Conservation (phyloP, 2,113 vertebrate genomes). For the Caranx ignobilis region DNA sequence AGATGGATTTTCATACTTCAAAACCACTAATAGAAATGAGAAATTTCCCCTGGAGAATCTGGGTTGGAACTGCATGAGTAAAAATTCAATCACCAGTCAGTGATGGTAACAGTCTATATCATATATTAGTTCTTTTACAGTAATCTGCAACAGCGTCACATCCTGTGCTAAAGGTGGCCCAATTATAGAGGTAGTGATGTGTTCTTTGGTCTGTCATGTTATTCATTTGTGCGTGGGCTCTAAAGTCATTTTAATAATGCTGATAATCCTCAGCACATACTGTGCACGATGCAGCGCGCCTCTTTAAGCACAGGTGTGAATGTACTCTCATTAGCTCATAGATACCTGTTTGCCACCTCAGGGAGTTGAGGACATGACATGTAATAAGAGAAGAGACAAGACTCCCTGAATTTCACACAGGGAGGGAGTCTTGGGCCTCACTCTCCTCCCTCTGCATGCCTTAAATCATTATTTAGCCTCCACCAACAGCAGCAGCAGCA, state of each 20-base stretch:
- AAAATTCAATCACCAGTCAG: not conserved
- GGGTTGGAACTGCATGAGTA: not conserved
- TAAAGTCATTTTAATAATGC: slow-evolving; percentile 39
- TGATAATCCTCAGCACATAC: slow-evolving; percentile 58
- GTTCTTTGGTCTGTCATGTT: slow-evolving; percentile 12
- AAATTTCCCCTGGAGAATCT: not conserved
- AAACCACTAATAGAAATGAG: too few relatives aligned
- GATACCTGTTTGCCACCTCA: slow-evolving; percentile 40
- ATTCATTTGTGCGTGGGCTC: not conserved
- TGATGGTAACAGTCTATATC: not conserved
- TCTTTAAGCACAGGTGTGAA: slow-evolving; percentile 48
- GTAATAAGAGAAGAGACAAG: slow-evolving; percentile 65
- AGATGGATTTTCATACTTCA: too few relatives aligned
- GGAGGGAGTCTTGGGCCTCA: slow-evolving; percentile 7
- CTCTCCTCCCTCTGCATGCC: not conserved
- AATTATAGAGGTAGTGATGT: slow-evolving; percentile 29
- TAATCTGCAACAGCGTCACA: not conserved
- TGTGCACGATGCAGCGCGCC: not conserved
- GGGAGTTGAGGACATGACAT: slow-evolving; percentile 36
- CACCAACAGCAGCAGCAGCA: not conserved
- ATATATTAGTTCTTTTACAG: too few relatives aligned
- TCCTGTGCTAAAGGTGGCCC: slow-evolving; percentile 6
- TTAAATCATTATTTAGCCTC: slow-evolving; percentile 33
- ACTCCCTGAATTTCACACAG: slow-evolving; percentile 38
- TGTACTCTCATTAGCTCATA: slow-evolving; percentile 41